Conservation (phyloP, 2,113 vertebrate genomes). For the Atlantisia rogersi region DNA sequence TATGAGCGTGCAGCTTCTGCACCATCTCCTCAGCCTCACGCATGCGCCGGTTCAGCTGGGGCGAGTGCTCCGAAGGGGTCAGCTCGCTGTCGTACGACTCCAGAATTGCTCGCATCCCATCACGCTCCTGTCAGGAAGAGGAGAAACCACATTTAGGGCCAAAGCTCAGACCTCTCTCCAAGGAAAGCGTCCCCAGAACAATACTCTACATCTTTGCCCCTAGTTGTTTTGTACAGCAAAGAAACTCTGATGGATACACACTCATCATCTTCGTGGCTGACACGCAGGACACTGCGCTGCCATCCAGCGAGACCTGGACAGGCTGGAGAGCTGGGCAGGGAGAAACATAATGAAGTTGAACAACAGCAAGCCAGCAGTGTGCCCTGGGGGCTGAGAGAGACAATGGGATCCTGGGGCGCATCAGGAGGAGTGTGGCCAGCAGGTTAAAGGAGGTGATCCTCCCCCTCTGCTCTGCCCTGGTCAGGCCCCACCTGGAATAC, state of each 20-base stretch:
- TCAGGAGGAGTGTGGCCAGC: too few species aligned
- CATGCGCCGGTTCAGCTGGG: slow-evolving; percentile 87
- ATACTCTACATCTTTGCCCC: rapidly evolving
- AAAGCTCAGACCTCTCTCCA: rapidly evolving
- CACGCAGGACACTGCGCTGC: too few species aligned
- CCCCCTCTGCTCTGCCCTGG: too few species aligned
- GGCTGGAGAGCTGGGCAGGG: too few species aligned
- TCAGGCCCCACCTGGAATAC: too few species aligned
- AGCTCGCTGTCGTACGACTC: slow-evolving; percentile 94
- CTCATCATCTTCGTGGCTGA: neutral
- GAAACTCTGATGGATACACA: rapidly evolving
- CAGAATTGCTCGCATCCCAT: slow-evolving; percentile 92
- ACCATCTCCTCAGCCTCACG: slow-evolving; percentile 89
- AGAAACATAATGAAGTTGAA: too few species aligned
- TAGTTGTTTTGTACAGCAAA: rapidly evolving
- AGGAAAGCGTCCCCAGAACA: neutral
- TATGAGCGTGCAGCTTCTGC: slow-evolving; percentile 86
- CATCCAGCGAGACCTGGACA: too few species aligned
- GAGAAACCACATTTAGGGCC: neutral
- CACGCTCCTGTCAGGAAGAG: slow-evolving; percentile 83
- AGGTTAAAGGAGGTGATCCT: too few species aligned
- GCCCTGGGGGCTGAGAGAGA: too few species aligned
- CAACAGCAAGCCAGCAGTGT: too few species aligned
- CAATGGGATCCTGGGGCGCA: too few species aligned
- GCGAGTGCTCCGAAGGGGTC: slow-evolving; percentile 83